phyloP scores from a whole-genome alignment of 2,113 vertebrate genomes.

The Capra hircus region DNA sequence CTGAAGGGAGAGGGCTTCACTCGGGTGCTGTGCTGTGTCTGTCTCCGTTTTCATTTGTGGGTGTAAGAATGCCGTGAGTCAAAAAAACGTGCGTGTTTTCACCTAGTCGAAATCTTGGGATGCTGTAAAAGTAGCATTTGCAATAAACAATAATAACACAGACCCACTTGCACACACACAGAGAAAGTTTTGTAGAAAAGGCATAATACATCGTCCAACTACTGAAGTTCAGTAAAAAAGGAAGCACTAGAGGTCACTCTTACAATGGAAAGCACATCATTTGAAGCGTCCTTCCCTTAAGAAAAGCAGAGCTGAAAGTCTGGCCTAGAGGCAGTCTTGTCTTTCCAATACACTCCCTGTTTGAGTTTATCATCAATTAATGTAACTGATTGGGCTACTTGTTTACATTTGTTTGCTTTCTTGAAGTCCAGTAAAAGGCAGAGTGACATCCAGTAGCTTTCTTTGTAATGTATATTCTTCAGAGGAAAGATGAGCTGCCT shows the following conservation, averaged over 20 bases:
- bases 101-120: not conserved
- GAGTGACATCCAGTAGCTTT: not conserved
- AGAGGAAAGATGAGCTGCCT: not conserved
- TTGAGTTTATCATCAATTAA: not conserved
- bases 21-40: slow-evolving; percentile 53
- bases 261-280: slow-evolving; percentile 72
- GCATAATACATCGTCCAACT: slow-evolving; percentile 47
- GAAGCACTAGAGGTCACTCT: slow-evolving; percentile 87
- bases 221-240: slow-evolving; percentile 48
- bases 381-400: not conserved
- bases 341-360: not conserved
- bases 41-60: slow-evolving; percentile 57
- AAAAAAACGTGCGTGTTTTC: slow-evolving; percentile 37
- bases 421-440: not conserved
- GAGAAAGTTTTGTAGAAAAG: slow-evolving; percentile 54
- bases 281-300: not conserved
- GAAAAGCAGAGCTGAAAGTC: not conserved
- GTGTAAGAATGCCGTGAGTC: not conserved
- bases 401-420: not conserved
- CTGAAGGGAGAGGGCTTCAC: slow-evolving; percentile 66
- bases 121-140: not conserved
- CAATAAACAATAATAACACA: not conserved
- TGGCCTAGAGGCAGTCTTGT: not conserved
- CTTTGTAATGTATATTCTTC: not conserved
- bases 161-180: not conserved